phyloP scores from a whole-genome alignment of 2,888 invertebrate species.

The Pogonocherus hispidulus region DNA sequence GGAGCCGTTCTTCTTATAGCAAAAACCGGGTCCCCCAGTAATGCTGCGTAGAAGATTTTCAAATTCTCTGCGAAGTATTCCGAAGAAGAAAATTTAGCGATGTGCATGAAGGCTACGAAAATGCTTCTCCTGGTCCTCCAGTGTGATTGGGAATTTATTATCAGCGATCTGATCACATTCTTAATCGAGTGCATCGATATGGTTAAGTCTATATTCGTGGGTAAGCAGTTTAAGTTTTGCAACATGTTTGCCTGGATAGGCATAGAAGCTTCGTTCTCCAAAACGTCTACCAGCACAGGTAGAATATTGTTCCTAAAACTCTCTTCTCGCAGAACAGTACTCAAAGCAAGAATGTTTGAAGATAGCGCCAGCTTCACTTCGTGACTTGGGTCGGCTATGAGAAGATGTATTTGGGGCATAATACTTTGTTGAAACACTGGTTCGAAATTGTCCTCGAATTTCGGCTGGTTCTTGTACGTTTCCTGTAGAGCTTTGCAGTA shows the following conservation, averaged over 20 bases:
- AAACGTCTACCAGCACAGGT: slow-evolving; percentile 58
- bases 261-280: slow-evolving; percentile 59
- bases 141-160: slow-evolving; percentile 58
- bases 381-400: slow-evolving; percentile 55
- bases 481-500: slow-evolving; percentile 56
- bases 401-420: slow-evolving; percentile 55
- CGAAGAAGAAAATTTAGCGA: slow-evolving; percentile 58
- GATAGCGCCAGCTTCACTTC: slow-evolving; percentile 60
- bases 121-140: slow-evolving; percentile 65
- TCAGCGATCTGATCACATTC: slow-evolving; percentile 59
- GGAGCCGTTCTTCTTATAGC: slow-evolving; percentile 63
- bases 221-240: slow-evolving; percentile 61
- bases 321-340: slow-evolving; percentile 55
- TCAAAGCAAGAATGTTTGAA: slow-evolving; percentile 57
- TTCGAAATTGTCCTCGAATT: slow-evolving; percentile 56
- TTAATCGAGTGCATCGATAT: slow-evolving; percentile 55
- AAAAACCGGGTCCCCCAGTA: slow-evolving; percentile 62
- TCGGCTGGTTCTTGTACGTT: slow-evolving; percentile 50
- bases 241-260: slow-evolving; percentile 62
- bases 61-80: slow-evolving; percentile 62
- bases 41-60: slow-evolving; percentile 59
- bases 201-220: slow-evolving; percentile 58
- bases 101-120: slow-evolving; percentile 61
- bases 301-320: slow-evolving; percentile 60
- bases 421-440: slow-evolving; percentile 58